Conservation (phyloP, 2,888 invertebrate species). For the Meghimatium bilineatum region DNA sequence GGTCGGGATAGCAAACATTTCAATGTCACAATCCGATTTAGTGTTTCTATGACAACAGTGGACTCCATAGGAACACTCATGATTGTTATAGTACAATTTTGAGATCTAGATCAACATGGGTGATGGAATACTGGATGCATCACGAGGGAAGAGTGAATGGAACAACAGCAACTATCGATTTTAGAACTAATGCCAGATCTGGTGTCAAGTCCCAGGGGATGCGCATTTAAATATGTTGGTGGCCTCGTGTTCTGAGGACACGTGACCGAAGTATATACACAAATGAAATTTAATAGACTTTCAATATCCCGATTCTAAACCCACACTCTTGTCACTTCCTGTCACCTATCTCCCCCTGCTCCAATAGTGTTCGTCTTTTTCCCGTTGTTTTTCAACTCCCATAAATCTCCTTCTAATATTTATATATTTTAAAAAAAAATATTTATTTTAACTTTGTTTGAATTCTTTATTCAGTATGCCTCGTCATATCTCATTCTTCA, state of each 20-base stretch:
- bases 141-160: not conserved
- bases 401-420: too few relatives aligned
- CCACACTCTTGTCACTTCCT: too few relatives aligned
- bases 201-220: not conserved
- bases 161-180: constrained; percentile 22
- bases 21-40: constrained; percentile 18
- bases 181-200: not conserved
- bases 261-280: not conserved
- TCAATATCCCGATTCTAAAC: too few relatives aligned
- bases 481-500: too few relatives aligned
- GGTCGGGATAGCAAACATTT: constrained; percentile 20
- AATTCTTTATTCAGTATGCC: too few relatives aligned
- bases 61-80: constrained; percentile 2
- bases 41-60: constrained; percentile 29
- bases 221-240: not conserved
- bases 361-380: too few relatives aligned
- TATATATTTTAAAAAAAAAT: too few relatives aligned
- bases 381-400: too few relatives aligned
- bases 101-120: too few relatives aligned
- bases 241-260: not conserved
- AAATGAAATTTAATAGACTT: not conserved
- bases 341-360: too few relatives aligned
- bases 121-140: too few relatives aligned
- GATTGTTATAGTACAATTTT: not conserved
- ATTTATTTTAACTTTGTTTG: too few relatives aligned